Conservation (phyloP, 2,797 vertebrate species). For the Perodicticus potto region DNA sequence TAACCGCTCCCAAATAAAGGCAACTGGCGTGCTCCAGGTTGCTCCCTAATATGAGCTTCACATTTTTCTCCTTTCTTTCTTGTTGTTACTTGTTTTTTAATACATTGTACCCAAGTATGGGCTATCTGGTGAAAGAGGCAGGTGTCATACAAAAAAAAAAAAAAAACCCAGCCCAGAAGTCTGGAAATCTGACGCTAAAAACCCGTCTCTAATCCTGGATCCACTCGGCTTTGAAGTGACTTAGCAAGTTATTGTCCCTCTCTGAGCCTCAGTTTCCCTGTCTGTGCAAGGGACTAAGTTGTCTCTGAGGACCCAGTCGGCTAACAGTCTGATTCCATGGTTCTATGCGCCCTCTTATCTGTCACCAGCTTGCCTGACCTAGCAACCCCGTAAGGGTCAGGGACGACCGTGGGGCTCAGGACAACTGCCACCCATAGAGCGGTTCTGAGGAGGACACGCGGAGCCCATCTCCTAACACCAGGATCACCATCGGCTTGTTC, state of each 20-base stretch:
- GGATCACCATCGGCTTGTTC: not conserved
- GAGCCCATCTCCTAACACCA: not conserved
- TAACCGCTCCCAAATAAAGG: not conserved
- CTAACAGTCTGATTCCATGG: not conserved
- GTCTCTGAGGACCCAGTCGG: not conserved
- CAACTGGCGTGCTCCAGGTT: too few relatives aligned
- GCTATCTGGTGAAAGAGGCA: not conserved
- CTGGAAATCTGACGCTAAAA: not conserved
- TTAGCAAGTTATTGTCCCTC: not conserved
- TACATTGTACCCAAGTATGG: too few relatives aligned
- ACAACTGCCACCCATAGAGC: rapidly evolving
- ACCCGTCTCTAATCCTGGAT: not conserved
- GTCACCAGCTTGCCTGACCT: not conserved
- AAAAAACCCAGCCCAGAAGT: not conserved
- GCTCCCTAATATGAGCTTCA: not conserved
- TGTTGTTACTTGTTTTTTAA: not conserved
- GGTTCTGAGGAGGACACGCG: not conserved
- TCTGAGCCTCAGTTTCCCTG: not conserved
- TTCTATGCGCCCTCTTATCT: not conserved
- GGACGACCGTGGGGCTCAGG: rapidly evolving
- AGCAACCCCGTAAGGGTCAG: not conserved
- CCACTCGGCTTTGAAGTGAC: not conserved
- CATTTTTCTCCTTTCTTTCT: not conserved
- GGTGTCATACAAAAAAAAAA: too few relatives aligned
- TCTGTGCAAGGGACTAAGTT: not conserved